These are phyloP conservation scores for Sebastes hubbsi DNA, from an alignment of 2,797 vertebrate genomes.

Conservation along the genomic window DNA sequence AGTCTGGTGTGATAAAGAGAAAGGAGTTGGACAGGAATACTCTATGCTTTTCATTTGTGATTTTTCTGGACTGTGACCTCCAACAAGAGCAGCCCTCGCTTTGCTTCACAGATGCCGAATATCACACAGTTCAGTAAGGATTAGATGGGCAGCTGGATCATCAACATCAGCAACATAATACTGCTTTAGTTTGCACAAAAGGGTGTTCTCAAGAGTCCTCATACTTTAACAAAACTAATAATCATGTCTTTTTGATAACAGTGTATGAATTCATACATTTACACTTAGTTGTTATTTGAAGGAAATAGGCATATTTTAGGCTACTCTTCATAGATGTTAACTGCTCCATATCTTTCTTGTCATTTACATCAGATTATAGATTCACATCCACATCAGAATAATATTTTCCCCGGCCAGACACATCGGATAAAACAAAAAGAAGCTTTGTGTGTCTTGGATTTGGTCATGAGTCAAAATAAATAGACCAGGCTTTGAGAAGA, in stretches of 20 bases:
- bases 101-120: conserved; percentile 9
- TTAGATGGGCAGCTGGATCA: conserved; percentile 13
- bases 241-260: not conserved
- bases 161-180: not conserved
- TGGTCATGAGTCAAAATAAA: not conserved
- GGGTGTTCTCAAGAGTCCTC: not conserved
- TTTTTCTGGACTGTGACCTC: conserved; percentile 20
- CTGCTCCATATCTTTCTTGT: not conserved
- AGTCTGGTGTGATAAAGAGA: conserved; percentile 8
- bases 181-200: not conserved
- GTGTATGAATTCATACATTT: not conserved
- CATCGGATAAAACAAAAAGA: not conserved
- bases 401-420: not conserved
- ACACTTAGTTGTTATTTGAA: not conserved
- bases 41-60: not conserved
- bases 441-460: not conserved
- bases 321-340: not conserved
- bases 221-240: not conserved
- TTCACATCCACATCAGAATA: not conserved
- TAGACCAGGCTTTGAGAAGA: not conserved
- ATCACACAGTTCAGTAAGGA: conserved; percentile 34
- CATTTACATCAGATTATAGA: not conserved
- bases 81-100: not conserved
- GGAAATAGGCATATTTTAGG: not conserved
- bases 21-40: not conserved